Evolutionary conservation across 2,113 vertebrate genomes (phyloP).

Genomic region (Aldabrachelys gigantea): DNA sequence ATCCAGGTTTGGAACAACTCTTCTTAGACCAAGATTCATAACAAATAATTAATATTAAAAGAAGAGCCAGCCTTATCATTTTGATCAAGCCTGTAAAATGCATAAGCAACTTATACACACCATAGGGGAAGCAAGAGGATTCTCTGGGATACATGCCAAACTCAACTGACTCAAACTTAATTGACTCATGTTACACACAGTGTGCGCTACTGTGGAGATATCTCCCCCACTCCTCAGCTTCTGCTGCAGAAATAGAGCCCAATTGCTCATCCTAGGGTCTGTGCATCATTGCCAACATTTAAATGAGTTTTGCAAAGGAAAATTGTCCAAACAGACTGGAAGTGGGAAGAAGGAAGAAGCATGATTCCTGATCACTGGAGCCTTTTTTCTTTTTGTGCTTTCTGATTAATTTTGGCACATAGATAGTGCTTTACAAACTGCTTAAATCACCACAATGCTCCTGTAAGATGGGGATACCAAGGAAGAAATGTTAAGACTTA

Average conservation of each 20-base stretch:
- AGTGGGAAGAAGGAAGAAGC: neutral
- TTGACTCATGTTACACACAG: neutral
- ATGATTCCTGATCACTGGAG: neutral
- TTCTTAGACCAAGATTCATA: neutral
- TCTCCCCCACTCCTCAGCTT: neutral
- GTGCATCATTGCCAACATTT: accelerated
- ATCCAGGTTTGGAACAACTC: neutral
- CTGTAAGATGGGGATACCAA: neutral
- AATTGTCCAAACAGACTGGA: neutral
- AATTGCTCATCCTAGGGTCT: neutral
- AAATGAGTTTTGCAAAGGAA: neutral
- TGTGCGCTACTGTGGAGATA: neutral
- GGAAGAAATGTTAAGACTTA: neutral
- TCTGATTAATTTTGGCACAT: neutral
- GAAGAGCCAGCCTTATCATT: neutral
- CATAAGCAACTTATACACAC: neutral
- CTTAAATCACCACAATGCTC: neutral
- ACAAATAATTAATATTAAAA: neutral
- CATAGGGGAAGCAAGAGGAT: neutral
- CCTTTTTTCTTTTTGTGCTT: neutral
- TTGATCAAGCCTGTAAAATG: accelerated
- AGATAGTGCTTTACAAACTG: neutral
- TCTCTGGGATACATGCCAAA: neutral
- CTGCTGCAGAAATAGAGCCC: neutral
- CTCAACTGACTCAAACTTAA: neutral